A percentile compares a stretch with the other conserved stretches of the same genome.
Conservation (phyloP, 2,888 invertebrate species). For the Ischnura elegans region DNA sequence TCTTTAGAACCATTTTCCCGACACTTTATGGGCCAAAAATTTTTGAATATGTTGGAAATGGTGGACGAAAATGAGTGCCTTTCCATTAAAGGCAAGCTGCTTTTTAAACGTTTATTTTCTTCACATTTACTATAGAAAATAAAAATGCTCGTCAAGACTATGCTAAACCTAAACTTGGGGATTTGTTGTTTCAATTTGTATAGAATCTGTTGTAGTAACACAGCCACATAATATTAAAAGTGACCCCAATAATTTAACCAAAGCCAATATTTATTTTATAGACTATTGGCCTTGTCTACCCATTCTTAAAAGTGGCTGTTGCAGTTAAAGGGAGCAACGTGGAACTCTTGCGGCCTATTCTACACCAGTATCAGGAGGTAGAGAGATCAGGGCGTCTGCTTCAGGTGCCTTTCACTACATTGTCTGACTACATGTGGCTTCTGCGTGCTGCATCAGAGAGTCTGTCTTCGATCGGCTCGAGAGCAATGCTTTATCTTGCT, state of each 20-base stretch:
- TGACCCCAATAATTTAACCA: neutral
- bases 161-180: too few species aligned
- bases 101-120: too few species aligned
- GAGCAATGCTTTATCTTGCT: slow-evolving; percentile 94
- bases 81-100: slow-evolving; percentile 34
- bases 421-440: slow-evolving; percentile 96
- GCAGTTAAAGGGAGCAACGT: slow-evolving; percentile 79
- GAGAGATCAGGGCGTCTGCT: slow-evolving; percentile 87
- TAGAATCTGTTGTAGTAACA: neutral
- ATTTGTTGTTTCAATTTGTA: too few species aligned
- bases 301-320: slow-evolving; percentile 51
- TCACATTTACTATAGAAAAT: too few species aligned
- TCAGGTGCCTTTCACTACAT: slow-evolving; percentile 89
- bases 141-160: too few species aligned
- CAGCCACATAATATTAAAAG: neutral
- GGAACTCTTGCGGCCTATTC: slow-evolving; percentile 85
- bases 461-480: slow-evolving; percentile 83
- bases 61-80: slow-evolving; percentile 78
- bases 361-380: slow-evolving; percentile 89
- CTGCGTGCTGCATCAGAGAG: slow-evolving; percentile 90
- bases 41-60: slow-evolving; percentile 88
- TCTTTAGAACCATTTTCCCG: slow-evolving; percentile 95
- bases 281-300: slow-evolving; percentile 45
- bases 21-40: slow-evolving; percentile 89
- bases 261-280: neutral